phyloP scores from a whole-genome alignment of 2,113 vertebrate genomes.

The Brienomyrus longianalis region DNA sequence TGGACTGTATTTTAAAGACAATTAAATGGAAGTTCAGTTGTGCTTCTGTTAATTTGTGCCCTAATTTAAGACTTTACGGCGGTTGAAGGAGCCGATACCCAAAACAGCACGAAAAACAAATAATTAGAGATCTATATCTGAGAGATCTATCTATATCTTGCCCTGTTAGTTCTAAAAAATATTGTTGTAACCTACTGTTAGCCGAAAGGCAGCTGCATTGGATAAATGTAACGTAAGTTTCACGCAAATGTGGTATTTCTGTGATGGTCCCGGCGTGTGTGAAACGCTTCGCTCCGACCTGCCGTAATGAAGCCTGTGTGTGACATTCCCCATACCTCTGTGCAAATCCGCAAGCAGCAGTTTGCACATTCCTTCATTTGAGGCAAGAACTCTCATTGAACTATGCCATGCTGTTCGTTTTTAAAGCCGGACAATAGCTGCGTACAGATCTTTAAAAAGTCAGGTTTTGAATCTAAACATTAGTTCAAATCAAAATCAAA shows the following conservation, averaged over 20 bases:
- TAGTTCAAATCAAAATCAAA: neutral
- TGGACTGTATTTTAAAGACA: neutral
- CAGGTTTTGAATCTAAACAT: neutral
- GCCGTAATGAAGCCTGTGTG: neutral
- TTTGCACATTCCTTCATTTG: conserved; percentile 18
- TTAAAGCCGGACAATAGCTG: neutral
- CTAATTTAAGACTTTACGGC: neutral
- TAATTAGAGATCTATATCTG: neutral
- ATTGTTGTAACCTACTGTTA: neutral
- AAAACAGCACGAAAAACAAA: neutral
- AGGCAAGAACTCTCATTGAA: conserved; percentile 6
- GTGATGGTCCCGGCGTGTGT: neutral
- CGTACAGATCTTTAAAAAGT: neutral
- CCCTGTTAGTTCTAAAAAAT: neutral
- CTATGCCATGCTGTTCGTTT: neutral
- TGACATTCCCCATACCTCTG: conserved; percentile 50
- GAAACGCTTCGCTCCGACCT: neutral
- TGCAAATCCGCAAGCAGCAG: conserved; percentile 24
- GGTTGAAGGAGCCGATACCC: neutral
- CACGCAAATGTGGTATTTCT: neutral
- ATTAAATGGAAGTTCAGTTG: neutral
- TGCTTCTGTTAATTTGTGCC: neutral
- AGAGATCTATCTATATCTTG: neutral
- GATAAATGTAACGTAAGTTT: neutral
- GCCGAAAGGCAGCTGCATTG: neutral